Conservation (phyloP, 2,113 vertebrate species). For the Chunga burmeisteri region DNA sequence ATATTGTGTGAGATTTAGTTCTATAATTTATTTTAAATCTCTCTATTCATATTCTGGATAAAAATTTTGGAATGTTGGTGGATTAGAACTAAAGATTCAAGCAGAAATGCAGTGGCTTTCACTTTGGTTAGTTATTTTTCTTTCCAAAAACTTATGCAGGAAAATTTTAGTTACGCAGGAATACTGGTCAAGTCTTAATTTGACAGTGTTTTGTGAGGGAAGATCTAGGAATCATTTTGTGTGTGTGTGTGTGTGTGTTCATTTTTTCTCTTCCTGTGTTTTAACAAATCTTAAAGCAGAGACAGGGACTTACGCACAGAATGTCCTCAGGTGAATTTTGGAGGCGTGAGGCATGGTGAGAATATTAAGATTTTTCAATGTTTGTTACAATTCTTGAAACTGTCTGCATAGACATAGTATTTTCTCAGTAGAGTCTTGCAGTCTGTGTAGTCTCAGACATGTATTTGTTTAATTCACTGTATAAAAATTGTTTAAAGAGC, state of each 20-base stretch:
- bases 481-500: conserved; percentile 14
- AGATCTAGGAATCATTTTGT: not conserved
- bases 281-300: not conserved
- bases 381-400: not conserved
- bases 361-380: not conserved
- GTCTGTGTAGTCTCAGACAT: not conserved
- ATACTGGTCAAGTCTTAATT: not conserved
- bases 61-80: not conserved
- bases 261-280: not conserved
- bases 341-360: not conserved
- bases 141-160: not conserved
- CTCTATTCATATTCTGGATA: not conserved
- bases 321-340: not conserved
- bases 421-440: not conserved
- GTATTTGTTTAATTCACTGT: not conserved
- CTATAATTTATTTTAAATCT: not conserved
- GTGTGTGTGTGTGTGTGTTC: not conserved
- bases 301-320: not conserved
- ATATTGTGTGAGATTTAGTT: not conserved
- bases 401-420: not conserved
- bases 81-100: not conserved
- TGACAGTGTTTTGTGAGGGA: not conserved
- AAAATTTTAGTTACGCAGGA: not conserved
- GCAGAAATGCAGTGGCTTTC: not conserved
- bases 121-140: not conserved